These are phyloP conservation scores for Ostrea denselamellosa DNA, from an alignment of 1,140 invertebrate genomes.

Conservation along the genomic window DNA sequence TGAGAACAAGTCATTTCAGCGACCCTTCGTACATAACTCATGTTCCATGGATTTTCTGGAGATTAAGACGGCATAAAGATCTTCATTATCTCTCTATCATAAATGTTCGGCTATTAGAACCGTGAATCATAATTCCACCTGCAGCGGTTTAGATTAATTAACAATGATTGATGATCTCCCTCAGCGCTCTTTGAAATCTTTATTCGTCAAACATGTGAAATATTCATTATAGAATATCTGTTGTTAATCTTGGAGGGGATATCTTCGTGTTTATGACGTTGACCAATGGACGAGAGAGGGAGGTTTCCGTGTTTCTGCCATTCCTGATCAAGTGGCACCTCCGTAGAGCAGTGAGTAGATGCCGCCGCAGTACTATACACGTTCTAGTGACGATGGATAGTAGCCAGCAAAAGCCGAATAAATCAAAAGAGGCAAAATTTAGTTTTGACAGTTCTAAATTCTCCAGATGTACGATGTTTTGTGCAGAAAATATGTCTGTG, in stretches of 20 bases:
- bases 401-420: not conserved
- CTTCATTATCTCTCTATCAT: constrained; percentile 36
- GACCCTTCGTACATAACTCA: not conserved
- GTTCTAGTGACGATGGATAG: not conserved
- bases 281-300: not conserved
- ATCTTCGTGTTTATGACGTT: constrained; percentile 10
- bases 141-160: constrained; percentile 15
- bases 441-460: constrained; percentile 27
- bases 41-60: not conserved
- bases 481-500: constrained; percentile 13
- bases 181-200: constrained; percentile 9
- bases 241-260: not conserved
- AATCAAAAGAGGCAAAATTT: constrained; percentile 13
- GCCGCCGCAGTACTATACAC: not conserved
- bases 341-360: not conserved
- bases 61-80: constrained; percentile 22
- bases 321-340: not conserved
- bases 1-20: constrained; percentile 17
- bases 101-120: constrained; percentile 2
- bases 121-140: constrained; percentile 32
- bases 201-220: constrained; percentile 38
- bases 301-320: constrained; percentile 11
- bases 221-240: constrained; percentile 27
- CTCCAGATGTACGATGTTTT: constrained; percentile 7
- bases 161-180: constrained; percentile 9